These are phyloP conservation scores for Sycophila sp. DNA, from an alignment of 1,140 invertebrate genomes.

Conservation along the genomic window DNA sequence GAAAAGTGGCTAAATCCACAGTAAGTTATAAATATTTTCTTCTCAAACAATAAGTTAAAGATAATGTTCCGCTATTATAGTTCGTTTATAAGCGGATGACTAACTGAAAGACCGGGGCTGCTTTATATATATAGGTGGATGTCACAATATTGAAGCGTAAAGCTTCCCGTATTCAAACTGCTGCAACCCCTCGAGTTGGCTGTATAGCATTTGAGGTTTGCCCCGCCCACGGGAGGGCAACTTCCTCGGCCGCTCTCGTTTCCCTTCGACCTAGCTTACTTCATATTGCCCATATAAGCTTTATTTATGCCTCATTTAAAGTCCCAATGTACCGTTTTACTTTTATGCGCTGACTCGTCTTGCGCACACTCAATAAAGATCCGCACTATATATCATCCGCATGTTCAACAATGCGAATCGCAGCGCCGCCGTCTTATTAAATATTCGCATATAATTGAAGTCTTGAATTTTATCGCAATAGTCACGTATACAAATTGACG, in stretches of 20 bases:
- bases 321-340: constrained; percentile 2
- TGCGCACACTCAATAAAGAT: neutral
- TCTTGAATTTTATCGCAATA: no score
- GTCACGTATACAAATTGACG: no score
- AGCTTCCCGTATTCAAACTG: neutral
- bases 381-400: no score
- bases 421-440: no score
- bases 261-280: no score
- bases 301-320: constrained; percentile 13
- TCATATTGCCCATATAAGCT: neutral
- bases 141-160: constrained; percentile 50
- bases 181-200: neutral
- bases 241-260: neutral
- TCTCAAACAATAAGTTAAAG: constrained; percentile 5
- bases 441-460: no score
- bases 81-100: no score
- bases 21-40: no score
- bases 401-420: neutral
- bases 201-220: no score
- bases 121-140: neutral
- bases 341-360: neutral
- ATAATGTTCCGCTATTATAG: constrained; percentile 38
- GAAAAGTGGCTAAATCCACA: no score
- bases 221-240: constrained; percentile 25
- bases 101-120: no score